Base-by-base conservation (phyloP, 2,113 vertebrate species). In the Bujurquina vittata region DNA sequence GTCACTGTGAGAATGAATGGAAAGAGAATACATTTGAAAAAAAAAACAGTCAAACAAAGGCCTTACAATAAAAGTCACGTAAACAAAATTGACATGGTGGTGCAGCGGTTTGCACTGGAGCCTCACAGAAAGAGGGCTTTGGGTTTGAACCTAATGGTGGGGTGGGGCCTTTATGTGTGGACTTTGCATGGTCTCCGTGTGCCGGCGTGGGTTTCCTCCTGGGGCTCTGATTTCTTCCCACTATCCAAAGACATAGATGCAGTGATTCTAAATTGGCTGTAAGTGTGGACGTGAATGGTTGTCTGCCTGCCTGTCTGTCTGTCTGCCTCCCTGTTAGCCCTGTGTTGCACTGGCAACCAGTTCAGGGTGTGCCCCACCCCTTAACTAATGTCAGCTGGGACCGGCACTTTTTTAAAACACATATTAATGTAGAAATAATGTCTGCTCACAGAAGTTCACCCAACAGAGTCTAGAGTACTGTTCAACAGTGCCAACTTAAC, bases 1-100 rank as follows among this genome's bases (percentile, higher is more conserved):
- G 73, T 81, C 61, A 56, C 72, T 78, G 76, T 84, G 80, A 84
- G 90, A 89, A 77, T 81, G 43, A 2, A 4, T 33, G 63, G 35
- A 65, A 59, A 29, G 12, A 11, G 15, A 15, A 40, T n/a, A 26
- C 17, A 43, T 67, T 33, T 7, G 7, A 33, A 33, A 35, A 35
- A 59, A 80, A 55, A 79, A 37, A 1, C 33, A 17, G 22, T 15
- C 46, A 49, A 49, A 88, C 33, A 80, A 77, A 61, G 26, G 0
- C 35, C 26, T 54, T 55, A 78, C 61, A 83, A 75, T 60, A 11
- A 60, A 60, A 58, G 43, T 69, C 22, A 33, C 15, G 20, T 11
- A 26, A 55, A 79, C 35, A 46, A 20, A 14, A 46, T 46, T 46
- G 43, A 5, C 43, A 14, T 46, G 43, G 43, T 46, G 43, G 43